Percentiles rank a stretch among this genome's conserved stretches.
These are phyloP conservation scores for Promerops cafer DNA, from an alignment of 2,113 vertebrate species.

Conservation along the genomic window DNA sequence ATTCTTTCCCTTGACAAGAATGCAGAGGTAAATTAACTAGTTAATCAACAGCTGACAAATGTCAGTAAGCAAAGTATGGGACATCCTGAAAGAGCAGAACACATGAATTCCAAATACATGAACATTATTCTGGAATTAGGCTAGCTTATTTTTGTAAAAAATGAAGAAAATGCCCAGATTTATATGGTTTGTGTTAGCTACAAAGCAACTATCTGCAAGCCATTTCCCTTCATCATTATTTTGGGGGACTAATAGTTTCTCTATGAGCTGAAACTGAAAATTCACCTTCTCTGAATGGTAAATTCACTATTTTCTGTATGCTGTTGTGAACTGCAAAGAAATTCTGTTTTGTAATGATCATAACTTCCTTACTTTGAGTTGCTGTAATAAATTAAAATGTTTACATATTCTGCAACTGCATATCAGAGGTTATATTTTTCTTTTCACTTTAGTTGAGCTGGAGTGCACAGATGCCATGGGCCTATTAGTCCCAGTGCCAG, in stretches of 20 bases:
- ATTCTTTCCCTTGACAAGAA: neutral
- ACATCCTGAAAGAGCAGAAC: neutral
- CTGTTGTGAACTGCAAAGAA: neutral
- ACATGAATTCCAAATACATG: neutral
- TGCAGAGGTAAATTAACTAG: neutral
- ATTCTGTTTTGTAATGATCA: neutral
- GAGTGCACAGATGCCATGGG: conserved; percentile 17
- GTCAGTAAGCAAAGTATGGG: neutral
- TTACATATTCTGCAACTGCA: neutral
- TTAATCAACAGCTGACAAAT: neutral
- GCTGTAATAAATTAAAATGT: neutral
- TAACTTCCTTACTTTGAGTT: neutral
- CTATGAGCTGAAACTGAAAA: neutral
- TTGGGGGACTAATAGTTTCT: neutral
- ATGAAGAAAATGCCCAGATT: neutral
- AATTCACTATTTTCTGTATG: neutral
- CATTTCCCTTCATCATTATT: neutral
- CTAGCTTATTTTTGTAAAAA: neutral
- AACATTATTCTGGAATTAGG: neutral
- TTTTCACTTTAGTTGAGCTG: neutral
- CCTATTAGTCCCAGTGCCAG: conserved; percentile 3
- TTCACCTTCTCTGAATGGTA: neutral
- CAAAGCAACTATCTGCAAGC: neutral
- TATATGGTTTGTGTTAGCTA: neutral
- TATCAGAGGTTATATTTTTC: neutral